phyloP scores from a whole-genome alignment of 1,140 invertebrate species.

The roundworm (Caenorhabditis elegans) region WBcel235 BX284603.4:6634501-6635000 shows the following conservation, averaged over 20 bases:
- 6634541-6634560: constrained; percentile 58
- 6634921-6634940: constrained; percentile 65
- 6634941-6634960: constrained; percentile 66
- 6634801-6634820: constrained; percentile 66
- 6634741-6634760: constrained; percentile 66
- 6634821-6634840: constrained; percentile 60
- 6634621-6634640: too few species aligned
- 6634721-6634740: constrained; percentile 39
- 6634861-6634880: constrained; percentile 49
- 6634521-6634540: constrained; percentile 58
- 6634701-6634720: too few species aligned
- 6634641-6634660: too few species aligned
- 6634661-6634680: too few species aligned
- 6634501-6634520: constrained; percentile 55
- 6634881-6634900: constrained; percentile 66
- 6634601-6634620: too few species aligned
- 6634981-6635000: constrained; percentile 52
- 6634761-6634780: constrained; percentile 65
- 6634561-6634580: constrained; percentile 56
- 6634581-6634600: constrained; percentile 52
- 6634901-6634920: constrained; percentile 66
- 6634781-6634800: constrained; percentile 67
- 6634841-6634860: background rate
- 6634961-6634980: constrained; percentile 63
- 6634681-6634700: too few species aligned